Evolutionary conservation across 1,140 invertebrate genomes (phyloP).

Genomic region (Leguminivora glycinivorella): DNA sequence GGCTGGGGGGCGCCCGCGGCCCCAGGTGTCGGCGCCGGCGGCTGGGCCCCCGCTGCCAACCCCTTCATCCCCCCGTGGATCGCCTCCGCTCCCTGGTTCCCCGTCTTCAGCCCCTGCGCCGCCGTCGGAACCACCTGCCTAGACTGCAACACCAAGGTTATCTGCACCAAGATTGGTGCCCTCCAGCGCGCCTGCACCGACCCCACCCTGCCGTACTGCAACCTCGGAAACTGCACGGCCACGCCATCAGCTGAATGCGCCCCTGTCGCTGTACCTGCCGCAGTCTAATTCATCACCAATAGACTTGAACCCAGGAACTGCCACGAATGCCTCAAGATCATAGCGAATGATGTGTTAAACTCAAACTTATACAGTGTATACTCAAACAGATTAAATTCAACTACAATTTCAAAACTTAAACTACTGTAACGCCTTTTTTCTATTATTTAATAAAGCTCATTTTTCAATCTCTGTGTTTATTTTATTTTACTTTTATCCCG

Average conservation of each 20-base stretch:
- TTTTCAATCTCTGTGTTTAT: neutral
- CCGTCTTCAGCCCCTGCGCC: constrained; percentile 62
- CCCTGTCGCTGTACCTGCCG: constrained; percentile 35
- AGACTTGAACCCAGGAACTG: neutral
- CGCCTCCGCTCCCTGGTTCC: constrained; percentile 53
- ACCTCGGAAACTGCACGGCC: constrained; percentile 65
- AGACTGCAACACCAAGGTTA: constrained; percentile 59
- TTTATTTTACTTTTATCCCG: neutral
- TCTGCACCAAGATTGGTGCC: constrained; percentile 67
- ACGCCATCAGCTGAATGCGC: constrained; percentile 63
- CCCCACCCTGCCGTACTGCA: constrained; percentile 64
- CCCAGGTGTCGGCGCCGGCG: constrained; percentile 34
- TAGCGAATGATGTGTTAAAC: neutral
- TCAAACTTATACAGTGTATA: too few relatives aligned
- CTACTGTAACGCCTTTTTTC: neutral
- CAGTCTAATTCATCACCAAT: constrained; percentile 26
- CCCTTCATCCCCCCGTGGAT: constrained; percentile 66
- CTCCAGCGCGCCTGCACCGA: constrained; percentile 58
- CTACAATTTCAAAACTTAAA: neutral
- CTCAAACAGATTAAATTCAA: neutral
- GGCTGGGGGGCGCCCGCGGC: constrained; percentile 34
- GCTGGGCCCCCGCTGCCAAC: constrained; percentile 40
- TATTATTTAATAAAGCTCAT: neutral
- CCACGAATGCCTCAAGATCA: neutral
- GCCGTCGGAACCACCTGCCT: constrained; percentile 54